Evolutionary conservation across 2,113 vertebrate genomes (phyloP), one percentile per base, ranked within the genome.

Genomic region (Antigone vipio): DNA sequence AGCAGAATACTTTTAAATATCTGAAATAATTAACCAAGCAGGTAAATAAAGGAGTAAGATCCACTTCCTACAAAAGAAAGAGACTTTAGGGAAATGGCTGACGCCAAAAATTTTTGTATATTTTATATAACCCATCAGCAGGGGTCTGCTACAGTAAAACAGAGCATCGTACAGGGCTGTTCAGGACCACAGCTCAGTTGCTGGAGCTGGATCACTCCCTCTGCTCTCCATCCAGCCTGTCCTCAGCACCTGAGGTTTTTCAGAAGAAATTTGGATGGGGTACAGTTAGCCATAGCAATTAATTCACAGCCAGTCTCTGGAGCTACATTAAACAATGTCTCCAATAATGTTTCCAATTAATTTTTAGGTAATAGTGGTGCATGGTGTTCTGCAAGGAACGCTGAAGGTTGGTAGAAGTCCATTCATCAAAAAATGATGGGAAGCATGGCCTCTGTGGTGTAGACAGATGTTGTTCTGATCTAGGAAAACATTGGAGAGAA

Each of bases 401-500:
- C 22, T 80, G 92, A 73, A 95, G 72, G 72, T 63, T 92, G 79
- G 72, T 91, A 60, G 75, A 93, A 29, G 15, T 59, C 64, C 68
- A 95, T 96, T 85, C 58, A 90, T 94, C 88, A 96, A 90, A 94
- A 92, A 62, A 26, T 55, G 59, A 91, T 93, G 58, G 88, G 86
- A 95, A 77, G 59, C 1, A 15, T 55, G 75, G 92, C 55, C 30
- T 92, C 95, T 0, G 0, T 71, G 50, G 83, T 67, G 88, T 71
- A 93, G 88, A 88, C 91, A 95, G 85, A 96, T 95, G 91, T 88
- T 94, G 55, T 66, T 77, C 86, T 86, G 52, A 71, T 86, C 67
- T 74, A 84, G 73, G 10, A 23, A 92, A 90, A 74, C 29, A 71
- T 62, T 74, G 63, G 30, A 85, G 40, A 81, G 45, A 87, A 64